phyloP scores from a whole-genome alignment of 1,140 invertebrate genomes.

The Leptestheria dahalacensis region DNA sequence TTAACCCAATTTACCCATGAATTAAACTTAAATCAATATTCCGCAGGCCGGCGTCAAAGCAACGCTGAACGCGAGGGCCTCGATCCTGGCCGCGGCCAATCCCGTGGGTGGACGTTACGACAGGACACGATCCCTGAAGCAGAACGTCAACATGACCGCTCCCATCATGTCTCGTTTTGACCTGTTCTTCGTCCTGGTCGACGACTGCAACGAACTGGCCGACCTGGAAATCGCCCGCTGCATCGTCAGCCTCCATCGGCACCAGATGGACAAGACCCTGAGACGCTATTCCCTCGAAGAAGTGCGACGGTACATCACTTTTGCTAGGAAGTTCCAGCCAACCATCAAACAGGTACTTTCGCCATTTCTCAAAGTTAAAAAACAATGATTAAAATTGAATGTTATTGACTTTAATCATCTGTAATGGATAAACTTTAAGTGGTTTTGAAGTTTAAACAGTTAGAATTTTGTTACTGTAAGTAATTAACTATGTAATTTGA shows the following conservation, averaged over 20 bases:
- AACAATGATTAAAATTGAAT: no score
- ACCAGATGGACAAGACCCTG: constrained; percentile 55
- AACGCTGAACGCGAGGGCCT: constrained; percentile 92
- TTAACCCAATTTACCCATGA: not conserved
- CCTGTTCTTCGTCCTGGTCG: constrained; percentile 93
- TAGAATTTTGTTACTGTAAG: no score
- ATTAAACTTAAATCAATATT: constrained; percentile 20
- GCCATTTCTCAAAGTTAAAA: no score
- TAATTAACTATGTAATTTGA: no score
- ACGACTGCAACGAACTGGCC: constrained; percentile 84
- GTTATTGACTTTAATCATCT: no score
- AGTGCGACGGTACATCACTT: constrained; percentile 85
- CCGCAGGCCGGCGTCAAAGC: constrained; percentile 93
- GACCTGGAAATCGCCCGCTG: constrained; percentile 93
- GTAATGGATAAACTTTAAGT: no score
- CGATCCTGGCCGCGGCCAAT: constrained; percentile 95
- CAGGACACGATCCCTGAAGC: constrained; percentile 79
- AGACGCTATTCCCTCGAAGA: constrained; percentile 70
- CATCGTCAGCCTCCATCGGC: constrained; percentile 86
- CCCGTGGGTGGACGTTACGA: constrained; percentile 93
- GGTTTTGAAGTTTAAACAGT: no score
- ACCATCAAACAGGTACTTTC: constrained; percentile 57
- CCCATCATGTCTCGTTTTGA: constrained; percentile 99
- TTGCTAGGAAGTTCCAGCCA: constrained; percentile 92
- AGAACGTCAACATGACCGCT: constrained; percentile 84